Evolutionary conservation across 2,888 invertebrate species (phyloP), one percentile per base, ranked within the genome.

Genomic region (Sturmia bella): DNA sequence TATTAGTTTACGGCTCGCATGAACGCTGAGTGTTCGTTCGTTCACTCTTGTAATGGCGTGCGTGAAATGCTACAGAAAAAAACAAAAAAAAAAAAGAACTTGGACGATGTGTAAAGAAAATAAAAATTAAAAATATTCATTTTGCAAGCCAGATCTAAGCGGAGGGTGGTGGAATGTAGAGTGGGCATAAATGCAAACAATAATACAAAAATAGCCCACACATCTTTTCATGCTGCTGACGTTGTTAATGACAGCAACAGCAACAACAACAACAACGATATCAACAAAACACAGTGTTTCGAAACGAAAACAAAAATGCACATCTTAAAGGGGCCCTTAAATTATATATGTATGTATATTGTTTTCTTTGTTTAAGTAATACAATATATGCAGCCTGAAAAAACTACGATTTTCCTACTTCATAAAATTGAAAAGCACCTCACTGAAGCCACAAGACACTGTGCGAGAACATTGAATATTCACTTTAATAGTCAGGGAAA

Each of bases 1-100:
- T 72, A 59, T 72, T 57, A 63, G 39, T 72, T 66, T 66, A 17
- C 52, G 21, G 17, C 24, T 59, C 54, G 72, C 66, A 57, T 72
- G 72, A 78, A 66, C 61, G 59, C 43, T 32, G 57, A 41, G 37
- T 41, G 12, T 13, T 21, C 21, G 43, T 43, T 19, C 54, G 37
- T 54, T 43, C 43, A n/a, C 48, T 15, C 11, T 45, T 56, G 43
- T 3, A 74, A 69, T 69, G 50, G 68, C 48, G 48, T 69, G 63
- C 57, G 56, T 74, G 69, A 54, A 54, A 56, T 61, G 32, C n/a
- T 17, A 45, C 24, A 43, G 43, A 61, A 27, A 32, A 32, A 32
- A 32, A 32, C 32, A 19, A 37, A 32, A 45, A 32, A 32, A 32
- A 45, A 19, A 37, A 32, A 45, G 9, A 19, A 63, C 12, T 43